Evolutionary conservation across 2,888 invertebrate genomes (phyloP).

Genomic region (Phortica magna): DNA sequence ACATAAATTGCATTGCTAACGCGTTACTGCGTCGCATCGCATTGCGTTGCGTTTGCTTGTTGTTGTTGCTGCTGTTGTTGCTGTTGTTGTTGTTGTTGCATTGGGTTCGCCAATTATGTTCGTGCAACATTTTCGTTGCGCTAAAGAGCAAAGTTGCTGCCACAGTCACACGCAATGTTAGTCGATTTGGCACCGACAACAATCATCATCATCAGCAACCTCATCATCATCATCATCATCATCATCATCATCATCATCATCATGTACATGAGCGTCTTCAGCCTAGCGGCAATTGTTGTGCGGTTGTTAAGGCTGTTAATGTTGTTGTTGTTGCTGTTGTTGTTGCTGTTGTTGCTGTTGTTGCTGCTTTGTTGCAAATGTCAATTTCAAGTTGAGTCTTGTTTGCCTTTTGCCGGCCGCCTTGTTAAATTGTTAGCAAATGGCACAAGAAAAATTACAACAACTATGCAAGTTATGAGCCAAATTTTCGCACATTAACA

Average conservation of each 20-base stretch:
- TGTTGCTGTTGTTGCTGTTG: constrained; percentile 27
- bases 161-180: background rate
- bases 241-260: background rate
- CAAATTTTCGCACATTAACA: constrained; percentile 7
- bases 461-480: constrained; percentile 2
- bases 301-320: constrained; percentile 6
- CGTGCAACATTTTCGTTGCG: constrained; percentile 1
- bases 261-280: background rate
- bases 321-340: constrained; percentile 28
- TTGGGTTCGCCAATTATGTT: background rate
- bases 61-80: too few relatives aligned
- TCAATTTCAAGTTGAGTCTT: constrained; percentile 3
- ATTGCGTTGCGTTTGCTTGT: constrained; percentile 10
- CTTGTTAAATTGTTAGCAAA: constrained; percentile 63
- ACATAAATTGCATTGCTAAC: constrained; percentile 33
- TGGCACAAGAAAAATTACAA: constrained; percentile 47
- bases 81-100: background rate
- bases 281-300: constrained; percentile 15
- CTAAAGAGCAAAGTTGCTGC: background rate
- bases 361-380: constrained; percentile 9
- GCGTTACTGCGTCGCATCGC: constrained; percentile 11
- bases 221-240: background rate
- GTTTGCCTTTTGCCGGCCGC: constrained; percentile 8
- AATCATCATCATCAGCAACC: background rate
- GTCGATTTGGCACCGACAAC: background rate